Conservation (phyloP, 2,797 vertebrate species). For the Atherinosoma microstoma region DNA sequence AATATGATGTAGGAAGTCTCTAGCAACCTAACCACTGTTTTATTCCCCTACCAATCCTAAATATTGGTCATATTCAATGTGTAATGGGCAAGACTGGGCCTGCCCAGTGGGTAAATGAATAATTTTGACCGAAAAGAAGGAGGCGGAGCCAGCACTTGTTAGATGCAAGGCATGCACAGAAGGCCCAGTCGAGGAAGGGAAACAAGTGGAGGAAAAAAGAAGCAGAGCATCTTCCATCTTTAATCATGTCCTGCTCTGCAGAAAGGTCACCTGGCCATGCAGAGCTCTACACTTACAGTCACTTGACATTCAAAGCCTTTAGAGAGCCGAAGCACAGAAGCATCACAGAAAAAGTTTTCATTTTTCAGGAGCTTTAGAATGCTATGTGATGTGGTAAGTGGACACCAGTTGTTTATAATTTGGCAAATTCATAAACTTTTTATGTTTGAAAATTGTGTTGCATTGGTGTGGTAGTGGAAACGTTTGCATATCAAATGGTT, state of each 20-base stretch:
- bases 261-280: slow-evolving; percentile 20
- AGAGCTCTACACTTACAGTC: slow-evolving; percentile 16
- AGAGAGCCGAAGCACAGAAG: slow-evolving; percentile 70
- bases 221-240: slow-evolving; percentile 55
- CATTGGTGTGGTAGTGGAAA: neutral
- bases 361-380: slow-evolving; percentile 82
- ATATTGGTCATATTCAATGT: slow-evolving; percentile 87
- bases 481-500: neutral
- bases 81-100: slow-evolving; percentile 90
- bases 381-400: slow-evolving; percentile 92
- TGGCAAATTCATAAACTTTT: neutral
- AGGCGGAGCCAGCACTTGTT: slow-evolving; percentile 89
- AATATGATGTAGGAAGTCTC: slow-evolving; percentile 10
- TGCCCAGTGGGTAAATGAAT: slow-evolving; percentile 90
- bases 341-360: slow-evolving; percentile 42
- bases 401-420: slow-evolving; percentile 14
- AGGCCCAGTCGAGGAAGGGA: slow-evolving; percentile 82
- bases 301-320: slow-evolving; percentile 57
- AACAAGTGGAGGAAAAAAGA: slow-evolving; percentile 58
- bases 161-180: slow-evolving; percentile 88
- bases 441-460: neutral
- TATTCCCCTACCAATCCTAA: slow-evolving; percentile 52
- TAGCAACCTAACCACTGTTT: slow-evolving; percentile 13
- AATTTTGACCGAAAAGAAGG: slow-evolving; percentile 87
- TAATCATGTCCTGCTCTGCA: slow-evolving; percentile 56